These are phyloP conservation scores for Dendrocincla fuliginosa DNA, from an alignment of 2,797 vertebrate species.

Conservation along the genomic window DNA sequence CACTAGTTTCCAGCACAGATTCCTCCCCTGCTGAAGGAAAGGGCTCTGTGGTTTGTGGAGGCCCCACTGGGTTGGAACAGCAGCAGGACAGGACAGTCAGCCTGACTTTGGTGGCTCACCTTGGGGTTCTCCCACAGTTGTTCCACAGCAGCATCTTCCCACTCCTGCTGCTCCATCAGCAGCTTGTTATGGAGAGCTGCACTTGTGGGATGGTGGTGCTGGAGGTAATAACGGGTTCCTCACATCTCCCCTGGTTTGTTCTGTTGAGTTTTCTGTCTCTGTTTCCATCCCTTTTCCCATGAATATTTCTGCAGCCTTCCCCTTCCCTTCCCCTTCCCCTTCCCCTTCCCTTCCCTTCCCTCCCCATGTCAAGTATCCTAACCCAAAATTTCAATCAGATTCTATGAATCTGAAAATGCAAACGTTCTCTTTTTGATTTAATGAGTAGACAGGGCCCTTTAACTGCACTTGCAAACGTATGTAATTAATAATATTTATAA, in stretches of 20 bases:
- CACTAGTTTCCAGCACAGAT: not conserved
- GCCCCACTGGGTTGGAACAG: not conserved
- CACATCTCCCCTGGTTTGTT: not conserved
- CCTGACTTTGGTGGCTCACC: not conserved
- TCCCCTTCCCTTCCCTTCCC: not conserved
- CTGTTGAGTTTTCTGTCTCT: not conserved
- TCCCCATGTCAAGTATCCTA: not conserved
- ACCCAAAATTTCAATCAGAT: not conserved
- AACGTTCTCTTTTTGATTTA: not conserved
- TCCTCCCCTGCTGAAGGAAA: not conserved
- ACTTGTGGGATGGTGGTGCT: not conserved
- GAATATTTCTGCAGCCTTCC: not conserved
- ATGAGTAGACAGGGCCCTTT: not conserved
- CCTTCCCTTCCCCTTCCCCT: not conserved
- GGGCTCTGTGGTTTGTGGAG: not conserved
- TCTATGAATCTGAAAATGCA: not conserved
- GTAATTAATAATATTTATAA: not conserved
- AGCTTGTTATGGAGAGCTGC: not conserved
- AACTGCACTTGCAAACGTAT: not conserved
- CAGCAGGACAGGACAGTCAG: not conserved
- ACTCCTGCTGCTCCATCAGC: not conserved
- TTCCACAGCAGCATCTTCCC: not conserved
- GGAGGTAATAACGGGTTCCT: not conserved
- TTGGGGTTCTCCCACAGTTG: not conserved
- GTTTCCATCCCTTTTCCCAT: not conserved